phyloP scores from a whole-genome alignment of 2,113 vertebrate species.

The Psammodynastes pulverulentus region DNA sequence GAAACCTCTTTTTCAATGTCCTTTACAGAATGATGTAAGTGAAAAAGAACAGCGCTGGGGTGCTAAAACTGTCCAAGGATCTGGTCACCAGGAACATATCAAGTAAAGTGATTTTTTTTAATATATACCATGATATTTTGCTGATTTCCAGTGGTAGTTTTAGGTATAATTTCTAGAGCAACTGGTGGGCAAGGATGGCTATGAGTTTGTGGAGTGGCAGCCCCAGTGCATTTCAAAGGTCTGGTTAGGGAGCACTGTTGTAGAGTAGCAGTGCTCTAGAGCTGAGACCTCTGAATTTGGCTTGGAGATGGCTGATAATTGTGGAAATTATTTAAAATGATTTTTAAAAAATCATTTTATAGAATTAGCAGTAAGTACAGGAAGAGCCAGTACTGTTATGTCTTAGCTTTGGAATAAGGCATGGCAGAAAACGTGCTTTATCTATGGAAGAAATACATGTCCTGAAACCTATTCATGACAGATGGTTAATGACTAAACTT shows the following conservation, averaged over 20 bases:
- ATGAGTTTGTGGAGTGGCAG: not conserved
- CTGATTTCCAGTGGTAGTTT: not conserved
- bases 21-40: constrained; percentile 87
- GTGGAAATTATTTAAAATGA: not conserved
- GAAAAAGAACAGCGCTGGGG: constrained; percentile 98
- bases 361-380: not conserved
- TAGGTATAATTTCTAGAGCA: not conserved
- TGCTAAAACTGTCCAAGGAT: constrained; percentile 91
- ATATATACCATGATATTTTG: not conserved
- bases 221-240: not conserved
- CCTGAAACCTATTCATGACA: not conserved
- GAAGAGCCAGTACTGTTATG: not conserved
- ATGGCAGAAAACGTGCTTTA: not conserved
- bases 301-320: not conserved
- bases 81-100: constrained; percentile 95
- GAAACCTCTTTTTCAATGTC: not conserved
- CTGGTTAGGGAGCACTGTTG: not conserved
- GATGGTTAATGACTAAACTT: not conserved
- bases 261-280: not conserved
- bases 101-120: constrained; percentile 73
- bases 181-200: not conserved
- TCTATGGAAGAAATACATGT: not conserved
- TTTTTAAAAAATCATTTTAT: too few species aligned
- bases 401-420: not conserved
- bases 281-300: not conserved